Base-by-base conservation (phyloP, 53 echinoderm and acorn worm genomes). In the Henricia sp. region DNA sequence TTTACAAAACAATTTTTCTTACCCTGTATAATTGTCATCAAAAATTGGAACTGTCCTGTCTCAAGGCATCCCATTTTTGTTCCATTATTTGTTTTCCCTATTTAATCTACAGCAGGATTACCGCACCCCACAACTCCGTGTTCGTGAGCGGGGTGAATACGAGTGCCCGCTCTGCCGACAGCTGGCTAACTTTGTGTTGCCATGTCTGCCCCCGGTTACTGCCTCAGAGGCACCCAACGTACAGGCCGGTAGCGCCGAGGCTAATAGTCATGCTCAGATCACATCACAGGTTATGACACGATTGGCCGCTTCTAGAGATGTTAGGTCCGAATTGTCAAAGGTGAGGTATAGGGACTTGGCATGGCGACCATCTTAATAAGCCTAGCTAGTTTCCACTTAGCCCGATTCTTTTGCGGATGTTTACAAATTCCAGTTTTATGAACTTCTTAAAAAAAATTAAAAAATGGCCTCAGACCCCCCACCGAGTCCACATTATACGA, bases 141-240 rank as follows among this genome's bases (percentile, higher is more conserved):
- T 88, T 0, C 70, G 88, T 23, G 78, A 82, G 27, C 83, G 73
- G 37, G 99, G 94, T 21, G 99, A 99, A 76, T 99, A 90, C 52
- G 87, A 90, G 64, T 99, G 99, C 71, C 99, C 99, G 12, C 77
- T 99, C 21, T 99, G 99, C 62, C 84, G 99, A 25, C 99, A 99
- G 54, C 91, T 99, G 59, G 94, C 99, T 43, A 99, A 99, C 84
- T 90, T 92, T 24, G 92, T 99, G 50, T 63, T 99, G 55, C 99
- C 99, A 4, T 99, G 94, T 44, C 43, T 68, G 24, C 86, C 86
- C 12, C 36, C n/a, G n/a, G n/a, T n/a, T n/a, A n/a, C n/a, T n/a
- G n/a, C n/a, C 3, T 2, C 28, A 4, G 53, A 55, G 51, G 50
- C 42, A 32, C 21, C 50, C 37, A 19, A 38, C n/a, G 20, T 46